Conservation (phyloP, 2,888 invertebrate species). For the Chymomyza fuscimana region DNA sequence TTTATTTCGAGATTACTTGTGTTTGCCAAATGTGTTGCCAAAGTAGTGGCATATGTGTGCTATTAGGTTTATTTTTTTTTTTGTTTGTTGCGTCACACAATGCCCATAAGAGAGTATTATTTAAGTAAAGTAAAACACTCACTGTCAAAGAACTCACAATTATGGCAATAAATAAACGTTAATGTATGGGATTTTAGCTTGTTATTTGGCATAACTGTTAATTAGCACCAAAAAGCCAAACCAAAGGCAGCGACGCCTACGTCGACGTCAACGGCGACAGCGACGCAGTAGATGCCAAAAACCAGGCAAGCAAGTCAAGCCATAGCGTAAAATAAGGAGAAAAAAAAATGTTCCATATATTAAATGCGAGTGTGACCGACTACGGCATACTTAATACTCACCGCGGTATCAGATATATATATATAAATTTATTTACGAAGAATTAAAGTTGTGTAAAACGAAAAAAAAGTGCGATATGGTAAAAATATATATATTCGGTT, state of each 20-base stretch:
- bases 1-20: background rate
- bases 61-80: background rate
- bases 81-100: background rate
- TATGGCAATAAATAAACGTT: constrained; percentile 55
- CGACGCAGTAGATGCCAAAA: background rate
- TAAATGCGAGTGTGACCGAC: too few species aligned
- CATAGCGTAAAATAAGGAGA: background rate
- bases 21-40: background rate
- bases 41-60: background rate
- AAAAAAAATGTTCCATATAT: too few species aligned
- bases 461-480: too few species aligned
- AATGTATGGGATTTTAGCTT: constrained; percentile 50
- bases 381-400: too few species aligned
- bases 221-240: constrained; percentile 50
- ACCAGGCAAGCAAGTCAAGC: background rate
- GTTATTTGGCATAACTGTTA: constrained; percentile 44
- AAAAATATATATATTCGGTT: too few species aligned
- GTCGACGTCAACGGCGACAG: constrained; percentile 4
- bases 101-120: background rate
- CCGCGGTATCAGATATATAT: too few species aligned
- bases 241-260: constrained; percentile 40
- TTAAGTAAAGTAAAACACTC: background rate
- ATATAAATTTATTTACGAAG: too few species aligned
- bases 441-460: too few species aligned
- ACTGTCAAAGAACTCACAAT: constrained; percentile 41